phyloP scores from a whole-genome alignment of 2,888 invertebrate species.

The Gari tellinella region DNA sequence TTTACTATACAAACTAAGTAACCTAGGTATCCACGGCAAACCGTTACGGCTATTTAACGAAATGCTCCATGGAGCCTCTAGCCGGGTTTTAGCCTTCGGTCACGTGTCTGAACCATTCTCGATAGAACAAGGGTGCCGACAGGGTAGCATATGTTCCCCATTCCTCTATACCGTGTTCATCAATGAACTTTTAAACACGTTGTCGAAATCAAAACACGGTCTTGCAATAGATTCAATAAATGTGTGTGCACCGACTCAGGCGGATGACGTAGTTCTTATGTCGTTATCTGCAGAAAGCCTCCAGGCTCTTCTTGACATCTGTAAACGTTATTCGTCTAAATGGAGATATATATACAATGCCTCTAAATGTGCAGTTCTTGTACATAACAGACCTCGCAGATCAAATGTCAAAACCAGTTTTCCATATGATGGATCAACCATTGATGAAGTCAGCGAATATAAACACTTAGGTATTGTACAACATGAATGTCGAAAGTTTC shows the following conservation, averaged over 20 bases:
- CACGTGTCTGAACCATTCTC: conserved; percentile 5
- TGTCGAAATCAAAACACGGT: neutral
- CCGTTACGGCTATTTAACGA: neutral
- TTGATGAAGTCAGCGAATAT: conserved; percentile 1
- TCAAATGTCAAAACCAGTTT: neutral
- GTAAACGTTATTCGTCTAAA: neutral
- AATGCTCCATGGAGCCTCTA: neutral
- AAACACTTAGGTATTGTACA: conserved; percentile 7
- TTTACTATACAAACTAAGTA: conserved; percentile 8
- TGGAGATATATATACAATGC: conserved; percentile 16
- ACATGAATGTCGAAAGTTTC: neutral
- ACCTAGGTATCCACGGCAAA: conserved; percentile 5
- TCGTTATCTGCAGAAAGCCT: neutral
- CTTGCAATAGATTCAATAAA: neutral
- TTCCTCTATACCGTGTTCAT: conserved; percentile 13
- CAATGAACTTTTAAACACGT: conserved; percentile 5
- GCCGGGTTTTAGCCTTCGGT: neutral
- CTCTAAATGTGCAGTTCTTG: conserved; percentile 1
- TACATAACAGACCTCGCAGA: neutral
- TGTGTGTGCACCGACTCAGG: conserved; percentile 13
- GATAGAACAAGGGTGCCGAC: conserved; percentile 13
- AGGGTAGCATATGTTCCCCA: conserved; percentile 13
- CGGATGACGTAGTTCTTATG: conserved; percentile 16
- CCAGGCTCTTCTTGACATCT: neutral
- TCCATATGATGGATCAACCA: too few relatives aligned